Conservation (phyloP, 1,140 invertebrate species). For the Ericerus pela region DNA sequence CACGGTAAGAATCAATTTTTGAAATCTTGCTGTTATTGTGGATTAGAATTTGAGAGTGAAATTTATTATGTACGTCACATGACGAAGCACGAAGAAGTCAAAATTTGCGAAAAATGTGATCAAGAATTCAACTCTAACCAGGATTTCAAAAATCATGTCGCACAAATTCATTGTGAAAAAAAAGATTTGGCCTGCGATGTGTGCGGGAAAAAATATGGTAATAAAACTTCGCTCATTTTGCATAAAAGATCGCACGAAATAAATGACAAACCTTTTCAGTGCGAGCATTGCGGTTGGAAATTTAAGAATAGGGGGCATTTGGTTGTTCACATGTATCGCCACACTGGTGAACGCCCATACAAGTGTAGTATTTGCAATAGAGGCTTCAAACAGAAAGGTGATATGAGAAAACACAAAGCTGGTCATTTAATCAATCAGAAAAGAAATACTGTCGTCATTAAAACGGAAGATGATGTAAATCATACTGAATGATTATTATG, state of each 20-base stretch:
- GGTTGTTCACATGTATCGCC: conserved; percentile 22
- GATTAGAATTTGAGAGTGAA: neutral
- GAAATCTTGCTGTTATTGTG: neutral
- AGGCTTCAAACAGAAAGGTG: conserved; percentile 19
- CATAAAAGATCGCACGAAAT: conserved; percentile 33
- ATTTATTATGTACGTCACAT: neutral
- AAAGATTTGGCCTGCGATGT: conserved; percentile 26
- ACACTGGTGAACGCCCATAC: conserved; percentile 27
- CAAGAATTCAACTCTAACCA: neutral
- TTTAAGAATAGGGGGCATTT: conserved; percentile 30
- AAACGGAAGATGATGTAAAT: no score
- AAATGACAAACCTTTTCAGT: conserved; percentile 36
- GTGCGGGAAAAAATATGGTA: conserved; percentile 46
- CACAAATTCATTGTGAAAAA: neutral
- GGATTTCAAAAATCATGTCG: neutral
- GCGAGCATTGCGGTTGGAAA: conserved; percentile 35
- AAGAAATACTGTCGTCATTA: neutral
- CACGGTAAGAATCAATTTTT: neutral
- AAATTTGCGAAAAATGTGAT: neutral
- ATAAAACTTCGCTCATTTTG: conserved; percentile 45
- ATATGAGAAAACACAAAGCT: conserved; percentile 22
- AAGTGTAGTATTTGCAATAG: conserved; percentile 30
- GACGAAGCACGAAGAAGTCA: neutral
- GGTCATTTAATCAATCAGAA: conserved; percentile 14
- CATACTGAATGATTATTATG: no score